Evolutionary conservation across 64 coral and sea anemone genomes (phyloP).

Genomic region (Hydrozoanthus tunicans): DNA sequence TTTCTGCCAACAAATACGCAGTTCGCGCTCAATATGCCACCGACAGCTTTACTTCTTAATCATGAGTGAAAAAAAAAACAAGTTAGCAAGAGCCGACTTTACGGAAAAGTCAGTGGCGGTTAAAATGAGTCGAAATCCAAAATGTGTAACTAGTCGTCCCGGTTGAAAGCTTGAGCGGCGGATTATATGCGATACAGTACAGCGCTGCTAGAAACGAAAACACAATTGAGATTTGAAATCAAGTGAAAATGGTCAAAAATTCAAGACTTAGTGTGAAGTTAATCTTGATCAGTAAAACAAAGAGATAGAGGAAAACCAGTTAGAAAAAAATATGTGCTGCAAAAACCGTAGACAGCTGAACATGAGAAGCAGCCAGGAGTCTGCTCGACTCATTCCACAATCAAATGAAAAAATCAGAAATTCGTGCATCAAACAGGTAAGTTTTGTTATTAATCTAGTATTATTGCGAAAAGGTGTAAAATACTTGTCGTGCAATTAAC

Average conservation of each 20-base stretch:
- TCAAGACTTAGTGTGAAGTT: neutral
- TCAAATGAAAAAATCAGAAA: constrained; percentile 27
- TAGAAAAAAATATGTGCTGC: constrained; percentile 23
- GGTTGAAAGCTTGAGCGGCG: neutral
- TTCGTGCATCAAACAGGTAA: constrained; percentile 45
- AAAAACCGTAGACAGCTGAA: constrained; percentile 54
- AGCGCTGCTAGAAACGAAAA: constrained; percentile 7
- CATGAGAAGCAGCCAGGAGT: constrained; percentile 33
- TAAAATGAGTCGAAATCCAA: neutral
- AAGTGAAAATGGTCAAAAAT: neutral
- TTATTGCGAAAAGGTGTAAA: neutral
- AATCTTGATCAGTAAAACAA: neutral
- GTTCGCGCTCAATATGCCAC: constrained; percentile 16
- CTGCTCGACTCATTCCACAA: constrained; percentile 33
- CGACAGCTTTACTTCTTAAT: constrained; percentile 38
- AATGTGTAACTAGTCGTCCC: neutral
- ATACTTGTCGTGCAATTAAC: neutral
- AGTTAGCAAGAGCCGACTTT: neutral
- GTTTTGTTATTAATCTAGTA: neutral
- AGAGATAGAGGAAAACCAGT: neutral
- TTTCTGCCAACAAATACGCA: constrained; percentile 38
- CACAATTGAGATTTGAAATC: constrained; percentile 23
- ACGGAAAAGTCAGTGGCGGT: neutral
- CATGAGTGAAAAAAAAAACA: constrained; percentile 37
- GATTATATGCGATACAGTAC: neutral